Evolutionary conservation across 2,888 invertebrate genomes (phyloP).

Genomic region (Eudasyphora cyanicolor): DNA sequence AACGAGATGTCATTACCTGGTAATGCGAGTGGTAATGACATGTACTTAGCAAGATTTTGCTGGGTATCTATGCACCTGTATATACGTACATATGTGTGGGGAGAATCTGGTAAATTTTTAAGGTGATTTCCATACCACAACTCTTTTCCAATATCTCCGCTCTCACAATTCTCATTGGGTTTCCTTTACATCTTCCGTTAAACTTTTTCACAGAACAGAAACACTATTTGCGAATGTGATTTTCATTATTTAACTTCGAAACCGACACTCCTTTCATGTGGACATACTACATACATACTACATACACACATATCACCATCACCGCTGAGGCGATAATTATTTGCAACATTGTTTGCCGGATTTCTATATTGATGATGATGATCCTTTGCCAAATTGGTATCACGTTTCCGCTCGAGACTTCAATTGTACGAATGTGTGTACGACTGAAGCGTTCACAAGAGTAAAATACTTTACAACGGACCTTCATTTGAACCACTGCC

Average conservation of each 20-base stretch:
- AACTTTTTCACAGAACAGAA: neutral
- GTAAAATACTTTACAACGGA: too few relatives aligned
- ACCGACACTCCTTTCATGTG: slow-evolving; percentile 3
- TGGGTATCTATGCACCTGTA: too few relatives aligned
- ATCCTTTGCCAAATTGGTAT: slow-evolving; percentile 58
- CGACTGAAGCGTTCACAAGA: too few relatives aligned
- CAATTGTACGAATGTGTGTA: slow-evolving; percentile 34
- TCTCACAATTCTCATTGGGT: neutral
- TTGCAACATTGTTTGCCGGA: slow-evolving; percentile 10
- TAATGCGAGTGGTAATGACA: too few relatives aligned
- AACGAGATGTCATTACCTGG: too few relatives aligned
- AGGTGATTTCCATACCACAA: too few relatives aligned
- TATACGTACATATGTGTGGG: too few relatives aligned
- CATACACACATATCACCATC: neutral
- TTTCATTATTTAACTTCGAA: neutral
- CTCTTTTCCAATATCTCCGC: neutral
- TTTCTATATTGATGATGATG: slow-evolving; percentile 44
- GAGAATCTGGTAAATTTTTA: too few relatives aligned
- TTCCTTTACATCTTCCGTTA: neutral
- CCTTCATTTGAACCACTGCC: slow-evolving; percentile 35
- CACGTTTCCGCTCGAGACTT: slow-evolving; percentile 61
- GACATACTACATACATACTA: neutral
- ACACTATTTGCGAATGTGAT: neutral
- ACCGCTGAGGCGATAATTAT: neutral
- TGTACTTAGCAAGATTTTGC: too few relatives aligned